These are phyloP conservation scores for Spinibarbus caldwelli DNA, from an alignment of 2,797 vertebrate genomes.

Conservation along the genomic window DNA sequence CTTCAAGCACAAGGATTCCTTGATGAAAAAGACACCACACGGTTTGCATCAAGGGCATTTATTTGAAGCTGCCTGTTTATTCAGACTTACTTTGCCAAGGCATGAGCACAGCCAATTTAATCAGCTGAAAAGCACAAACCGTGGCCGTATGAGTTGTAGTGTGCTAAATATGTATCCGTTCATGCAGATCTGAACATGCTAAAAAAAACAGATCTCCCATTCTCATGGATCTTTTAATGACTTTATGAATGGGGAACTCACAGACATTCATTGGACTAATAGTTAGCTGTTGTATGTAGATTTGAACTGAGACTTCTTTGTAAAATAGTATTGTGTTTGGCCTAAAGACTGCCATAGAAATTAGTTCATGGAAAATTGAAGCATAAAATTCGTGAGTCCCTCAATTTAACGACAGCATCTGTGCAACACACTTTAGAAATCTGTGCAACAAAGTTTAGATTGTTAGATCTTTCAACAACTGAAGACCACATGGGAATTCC, in stretches of 20 bases:
- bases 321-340: neutral
- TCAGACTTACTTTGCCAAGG: conserved; percentile 2
- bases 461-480: neutral
- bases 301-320: neutral
- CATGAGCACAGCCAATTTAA: conserved; percentile 3
- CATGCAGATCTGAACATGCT: neutral
- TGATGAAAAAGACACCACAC: conserved; percentile 5
- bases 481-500: neutral
- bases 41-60: conserved; percentile 21
- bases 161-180: neutral
- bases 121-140: neutral
- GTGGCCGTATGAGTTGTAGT: neutral
- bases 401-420: neutral
- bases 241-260: neutral
- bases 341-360: neutral
- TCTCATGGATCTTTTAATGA: neutral
- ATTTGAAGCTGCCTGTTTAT: conserved; percentile 13
- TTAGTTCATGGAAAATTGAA: neutral
- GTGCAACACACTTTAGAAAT: neutral
- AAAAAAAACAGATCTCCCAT: neutral
- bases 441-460: neutral
- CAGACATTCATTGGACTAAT: neutral
- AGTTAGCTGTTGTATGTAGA: neutral
- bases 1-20: conserved; percentile 26
- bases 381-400: neutral